A percentile compares a stretch with the other conserved stretches of the same genome.
phyloP scores from a whole-genome alignment of 2,113 vertebrate genomes.

The Phylloscopus trochilus region DNA sequence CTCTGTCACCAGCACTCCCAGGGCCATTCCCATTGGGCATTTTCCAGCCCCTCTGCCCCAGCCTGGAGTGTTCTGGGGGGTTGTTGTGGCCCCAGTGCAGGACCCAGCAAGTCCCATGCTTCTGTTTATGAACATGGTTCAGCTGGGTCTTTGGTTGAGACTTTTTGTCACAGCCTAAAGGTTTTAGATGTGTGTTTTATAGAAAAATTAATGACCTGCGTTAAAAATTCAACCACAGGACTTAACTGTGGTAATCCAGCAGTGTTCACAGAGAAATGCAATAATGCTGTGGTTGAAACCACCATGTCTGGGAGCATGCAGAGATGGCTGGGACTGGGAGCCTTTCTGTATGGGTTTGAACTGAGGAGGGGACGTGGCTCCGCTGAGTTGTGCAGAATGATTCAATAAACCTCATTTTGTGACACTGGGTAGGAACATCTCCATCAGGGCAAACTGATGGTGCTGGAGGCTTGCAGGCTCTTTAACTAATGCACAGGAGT shows the following conservation, averaged over 20 bases:
- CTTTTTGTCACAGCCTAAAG: not conserved
- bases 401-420: not conserved
- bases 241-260: not conserved
- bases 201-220: conserved; percentile 18
- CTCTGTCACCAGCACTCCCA: too few species aligned
- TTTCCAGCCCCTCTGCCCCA: not conserved
- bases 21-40: not conserved
- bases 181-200: not conserved
- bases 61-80: not conserved
- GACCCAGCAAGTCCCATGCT: not conserved
- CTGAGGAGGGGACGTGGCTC: not conserved
- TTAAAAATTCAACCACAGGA: not conserved
- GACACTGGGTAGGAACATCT: not conserved
- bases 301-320: not conserved
- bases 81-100: not conserved
- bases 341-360: not conserved
- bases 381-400: not conserved
- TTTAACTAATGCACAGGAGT: not conserved
- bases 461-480: not conserved
- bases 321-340: not conserved
- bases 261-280: not conserved
- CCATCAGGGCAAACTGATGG: not conserved
- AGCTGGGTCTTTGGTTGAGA: not conserved
- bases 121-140: not conserved
- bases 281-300: not conserved